These are phyloP conservation scores for Antheraea mylitta DNA, from an alignment of 1,140 invertebrate species.

Conservation along the genomic window DNA sequence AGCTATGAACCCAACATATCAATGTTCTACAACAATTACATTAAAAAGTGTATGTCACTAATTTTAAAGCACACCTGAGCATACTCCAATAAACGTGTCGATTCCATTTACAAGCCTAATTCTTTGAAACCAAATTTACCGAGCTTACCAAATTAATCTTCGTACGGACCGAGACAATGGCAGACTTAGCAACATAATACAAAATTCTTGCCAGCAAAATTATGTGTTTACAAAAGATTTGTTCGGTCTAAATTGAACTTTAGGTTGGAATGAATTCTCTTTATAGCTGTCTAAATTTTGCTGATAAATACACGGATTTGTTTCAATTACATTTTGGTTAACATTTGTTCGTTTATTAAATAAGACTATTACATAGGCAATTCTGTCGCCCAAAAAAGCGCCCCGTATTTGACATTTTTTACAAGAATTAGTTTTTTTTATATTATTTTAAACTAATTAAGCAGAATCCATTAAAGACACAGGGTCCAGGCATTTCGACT, in stretches of 20 bases:
- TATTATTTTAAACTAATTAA: too few species aligned
- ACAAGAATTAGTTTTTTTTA: too few species aligned
- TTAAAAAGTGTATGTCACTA: too few species aligned
- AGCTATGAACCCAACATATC: too few species aligned
- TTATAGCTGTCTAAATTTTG: background rate
- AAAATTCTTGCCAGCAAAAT: slow-evolving; percentile 46
- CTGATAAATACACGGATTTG: slow-evolving; percentile 8
- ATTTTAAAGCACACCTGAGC: background rate
- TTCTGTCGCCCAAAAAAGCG: background rate
- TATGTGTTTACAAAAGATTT: slow-evolving; percentile 46
- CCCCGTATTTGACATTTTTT: too few species aligned
- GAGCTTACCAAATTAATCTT: slow-evolving; percentile 61
- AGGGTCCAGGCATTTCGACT: too few species aligned
- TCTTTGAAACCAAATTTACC: slow-evolving; percentile 34
- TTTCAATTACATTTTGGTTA: slow-evolving; percentile 5
- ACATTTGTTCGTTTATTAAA: slow-evolving; percentile 1
- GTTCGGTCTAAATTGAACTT: slow-evolving; percentile 23
- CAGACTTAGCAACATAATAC: slow-evolving; percentile 55
- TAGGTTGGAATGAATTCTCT: slow-evolving; percentile 13
- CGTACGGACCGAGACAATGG: slow-evolving; percentile 59
- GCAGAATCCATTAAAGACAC: too few species aligned
- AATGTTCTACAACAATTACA: too few species aligned
- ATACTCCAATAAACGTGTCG: slow-evolving; percentile 19
- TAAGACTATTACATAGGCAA: background rate
- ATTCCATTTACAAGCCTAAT: slow-evolving; percentile 27